These are phyloP conservation scores for Perca schrenkii DNA, from an alignment of 2,113 vertebrate genomes.

Conservation along the genomic window DNA sequence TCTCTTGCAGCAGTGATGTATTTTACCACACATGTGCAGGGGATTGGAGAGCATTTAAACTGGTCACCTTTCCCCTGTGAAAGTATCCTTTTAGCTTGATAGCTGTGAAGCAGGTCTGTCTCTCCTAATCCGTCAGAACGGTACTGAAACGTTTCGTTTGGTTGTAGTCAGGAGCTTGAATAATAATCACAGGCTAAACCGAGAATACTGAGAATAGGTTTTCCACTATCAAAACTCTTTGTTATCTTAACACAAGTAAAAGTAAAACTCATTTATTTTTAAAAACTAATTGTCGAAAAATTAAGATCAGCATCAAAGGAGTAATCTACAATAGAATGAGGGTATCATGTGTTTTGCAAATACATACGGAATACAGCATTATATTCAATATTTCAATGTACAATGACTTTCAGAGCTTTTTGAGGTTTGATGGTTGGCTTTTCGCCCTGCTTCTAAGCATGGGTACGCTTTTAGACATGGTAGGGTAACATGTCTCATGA, in stretches of 20 bases:
- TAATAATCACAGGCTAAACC: slow-evolving; percentile 20
- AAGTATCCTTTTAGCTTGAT: slow-evolving; percentile 70
- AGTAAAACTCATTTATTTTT: not conserved
- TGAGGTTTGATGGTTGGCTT: not conserved
- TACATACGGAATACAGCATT: no score
- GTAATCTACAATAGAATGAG: not conserved
- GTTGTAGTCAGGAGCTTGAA: slow-evolving; percentile 20
- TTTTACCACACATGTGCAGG: slow-evolving; percentile 81
- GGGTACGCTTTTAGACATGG: not conserved
- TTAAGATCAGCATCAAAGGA: not conserved
- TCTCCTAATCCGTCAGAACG: slow-evolving; percentile 66
- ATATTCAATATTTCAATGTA: no score
- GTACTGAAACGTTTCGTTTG: slow-evolving; percentile 12
- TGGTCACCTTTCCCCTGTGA: slow-evolving; percentile 75
- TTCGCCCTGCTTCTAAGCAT: not conserved
- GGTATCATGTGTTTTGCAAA: not conserved
- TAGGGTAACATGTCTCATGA: not conserved
- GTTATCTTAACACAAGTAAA: not conserved
- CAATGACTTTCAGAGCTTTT: no score
- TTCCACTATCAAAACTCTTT: slow-evolving; percentile 2
- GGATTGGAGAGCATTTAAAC: slow-evolving; percentile 78
- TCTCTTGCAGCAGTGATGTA: slow-evolving; percentile 74
- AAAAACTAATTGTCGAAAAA: not conserved
- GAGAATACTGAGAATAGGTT: not conserved
- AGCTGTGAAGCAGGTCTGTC: slow-evolving; percentile 70